Percentiles rank a stretch among this genome's conserved stretches.
Conservation (phyloP, 2,113 vertebrate genomes). For the Colossoma macropomum region DNA sequence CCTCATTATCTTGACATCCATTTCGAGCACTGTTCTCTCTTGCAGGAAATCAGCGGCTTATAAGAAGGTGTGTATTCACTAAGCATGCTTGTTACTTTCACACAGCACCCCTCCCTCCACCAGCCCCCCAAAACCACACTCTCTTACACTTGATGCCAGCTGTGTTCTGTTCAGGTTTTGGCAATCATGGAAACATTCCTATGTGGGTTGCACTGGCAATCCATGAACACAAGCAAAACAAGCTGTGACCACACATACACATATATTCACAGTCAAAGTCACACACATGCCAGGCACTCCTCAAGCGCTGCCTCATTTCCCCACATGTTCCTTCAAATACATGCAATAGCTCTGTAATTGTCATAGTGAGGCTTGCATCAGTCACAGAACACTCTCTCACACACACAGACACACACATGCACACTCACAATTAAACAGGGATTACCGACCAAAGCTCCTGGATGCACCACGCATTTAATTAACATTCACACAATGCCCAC, state of each 20-base stretch:
- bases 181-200: constrained; percentile 50
- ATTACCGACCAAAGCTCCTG: constrained; percentile 57
- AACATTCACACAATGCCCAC: constrained; percentile 58
- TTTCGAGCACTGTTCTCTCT: constrained; percentile 43
- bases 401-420: constrained; percentile 35
- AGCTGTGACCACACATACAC: constrained; percentile 39
- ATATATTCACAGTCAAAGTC: constrained; percentile 20
- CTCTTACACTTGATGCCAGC: constrained; percentile 37
- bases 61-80: constrained; percentile 48
- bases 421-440: constrained; percentile 56
- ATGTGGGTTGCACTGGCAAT: constrained; percentile 46
- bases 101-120: constrained; percentile 19
- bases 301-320: neutral
- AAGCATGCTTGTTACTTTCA: constrained; percentile 16
- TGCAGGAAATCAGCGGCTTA: constrained; percentile 47
- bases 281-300: neutral
- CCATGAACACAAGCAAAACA: constrained; percentile 43
- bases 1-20: constrained; percentile 58
- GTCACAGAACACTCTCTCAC: constrained; percentile 1
- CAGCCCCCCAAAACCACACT: neutral
- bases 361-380: constrained; percentile 32
- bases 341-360: constrained; percentile 42
- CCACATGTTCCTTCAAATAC: constrained; percentile 8
- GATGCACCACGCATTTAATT: constrained; percentile 54
- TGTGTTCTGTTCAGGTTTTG: constrained; percentile 52